A percentile compares a stretch with the other conserved stretches of the same genome.
These are phyloP conservation scores for Drosophila pseudotalamancana DNA, from an alignment of 2,888 invertebrate species.

Conservation along the genomic window DNA sequence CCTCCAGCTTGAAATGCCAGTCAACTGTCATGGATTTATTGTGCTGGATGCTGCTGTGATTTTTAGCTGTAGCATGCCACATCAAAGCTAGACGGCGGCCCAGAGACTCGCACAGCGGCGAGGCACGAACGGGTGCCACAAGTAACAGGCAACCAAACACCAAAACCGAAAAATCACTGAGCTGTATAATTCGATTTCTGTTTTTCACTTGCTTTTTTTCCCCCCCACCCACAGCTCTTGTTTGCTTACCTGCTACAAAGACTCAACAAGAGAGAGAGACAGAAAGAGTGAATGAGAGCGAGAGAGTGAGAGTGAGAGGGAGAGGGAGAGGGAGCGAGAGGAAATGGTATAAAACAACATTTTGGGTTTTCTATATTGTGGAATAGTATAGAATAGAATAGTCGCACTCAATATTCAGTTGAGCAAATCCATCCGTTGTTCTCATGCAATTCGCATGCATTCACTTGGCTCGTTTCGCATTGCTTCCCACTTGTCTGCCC, in stretches of 20 bases:
- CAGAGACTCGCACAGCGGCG: background rate
- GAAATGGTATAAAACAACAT: conserved; percentile 67
- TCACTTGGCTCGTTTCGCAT: conserved; percentile 50
- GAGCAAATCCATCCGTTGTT: conserved; percentile 76
- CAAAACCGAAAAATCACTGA: conserved; percentile 82
- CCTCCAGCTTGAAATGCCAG: conserved; percentile 55
- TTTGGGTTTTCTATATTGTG: conserved; percentile 55
- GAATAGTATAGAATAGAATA: conserved; percentile 44
- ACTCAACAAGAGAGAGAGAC: background rate
- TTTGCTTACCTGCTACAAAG: conserved; percentile 64
- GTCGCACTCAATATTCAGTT: conserved; percentile 76
- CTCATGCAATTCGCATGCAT: conserved; percentile 67
- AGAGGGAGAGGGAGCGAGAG: conserved; percentile 1
- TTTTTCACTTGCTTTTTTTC: conserved; percentile 74
- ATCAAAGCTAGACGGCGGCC: conserved; percentile 50
- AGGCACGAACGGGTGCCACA: conserved; percentile 29
- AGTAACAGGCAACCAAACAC: conserved; percentile 75
- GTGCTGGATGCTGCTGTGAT: conserved; percentile 65
- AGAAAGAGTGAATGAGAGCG: background rate
- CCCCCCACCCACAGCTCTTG: conserved; percentile 22
- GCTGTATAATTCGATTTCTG: conserved; percentile 83
- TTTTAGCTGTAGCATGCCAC: conserved; percentile 73
- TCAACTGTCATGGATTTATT: conserved; percentile 76
- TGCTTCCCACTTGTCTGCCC: conserved; percentile 5
- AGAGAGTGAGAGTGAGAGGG: background rate